Evolutionary conservation across 2,113 vertebrate species (phyloP), one percentile per base, ranked within the genome.

Genomic region (Lontra canadensis): DNA sequence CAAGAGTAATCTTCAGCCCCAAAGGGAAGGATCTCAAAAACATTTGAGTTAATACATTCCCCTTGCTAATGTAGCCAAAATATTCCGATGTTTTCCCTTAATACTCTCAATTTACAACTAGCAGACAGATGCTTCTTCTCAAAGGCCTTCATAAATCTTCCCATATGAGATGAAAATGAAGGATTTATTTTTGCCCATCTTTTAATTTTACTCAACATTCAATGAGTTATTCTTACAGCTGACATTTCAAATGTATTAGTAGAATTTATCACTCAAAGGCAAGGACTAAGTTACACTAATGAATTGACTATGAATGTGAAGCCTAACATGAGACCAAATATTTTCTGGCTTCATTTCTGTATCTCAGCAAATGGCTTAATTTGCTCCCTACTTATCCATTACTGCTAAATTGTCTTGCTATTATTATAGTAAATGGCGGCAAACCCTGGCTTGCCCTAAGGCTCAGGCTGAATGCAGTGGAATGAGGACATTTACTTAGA

Each of bases 231-330:
- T 98, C 96, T 98, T 98, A 98, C 93, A 98, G 96, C 76, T 98
- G 98, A 94, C 90, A 98, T 99, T 99, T 98, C 93, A 97, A 98
- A 98, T 85, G 49, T 98, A 97, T 98, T 97, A 98, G 97, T 81
- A 98, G 98, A 98, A 98, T 98, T 98, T 98, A 98, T 99, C 97
- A 98, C 96, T 98, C 96, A 98, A 98, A 98, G 90, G 90, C 95
- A 98, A 97, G 87, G 92, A 96, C 98, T 98, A 98, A 98, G 98
- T 98, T 98, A 98, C 96, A 93, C 97, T 99, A 99, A 99, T 99
- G 98, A 99, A 99, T 98, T 99, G 97, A 98, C 98, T 98, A 98
- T 98, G 98, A 98, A 98, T 99, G 98, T 98, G 97, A 98, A 98
- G 93, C 88, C 65, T 97, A 98, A 98, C 96, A 98, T 94, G 96